phyloP scores from a whole-genome alignment of 2,113 vertebrate species.

The Chionis minor region DNA sequence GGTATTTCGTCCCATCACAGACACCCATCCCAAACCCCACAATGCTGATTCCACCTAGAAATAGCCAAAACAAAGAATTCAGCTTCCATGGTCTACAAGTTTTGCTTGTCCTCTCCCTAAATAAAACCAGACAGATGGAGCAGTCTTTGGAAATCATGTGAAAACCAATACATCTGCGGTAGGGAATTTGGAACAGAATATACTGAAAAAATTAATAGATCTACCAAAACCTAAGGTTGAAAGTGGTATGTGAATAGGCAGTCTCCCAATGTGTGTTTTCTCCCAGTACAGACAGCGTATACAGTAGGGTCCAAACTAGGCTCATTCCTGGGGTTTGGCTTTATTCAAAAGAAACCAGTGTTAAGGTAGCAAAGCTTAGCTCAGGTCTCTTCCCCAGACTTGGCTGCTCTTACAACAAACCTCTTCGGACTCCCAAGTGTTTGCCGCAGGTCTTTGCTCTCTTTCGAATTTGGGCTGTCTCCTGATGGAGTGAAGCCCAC shows the following conservation, averaged over 20 bases:
- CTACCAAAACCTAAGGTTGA: neutral
- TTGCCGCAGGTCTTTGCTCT: neutral
- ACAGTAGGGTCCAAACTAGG: neutral
- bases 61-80: constrained; percentile 50
- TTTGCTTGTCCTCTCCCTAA: constrained; percentile 18
- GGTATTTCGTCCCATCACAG: neutral
- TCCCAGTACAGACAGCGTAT: neutral
- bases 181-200: constrained; percentile 50
- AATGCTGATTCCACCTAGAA: constrained; percentile 16
- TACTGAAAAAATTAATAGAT: neutral
- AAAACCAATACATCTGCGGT: constrained; percentile 30
- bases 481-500: neutral
- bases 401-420: neutral
- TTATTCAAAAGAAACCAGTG: constrained; percentile 17
- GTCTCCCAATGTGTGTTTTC: neutral
- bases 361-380: neutral
- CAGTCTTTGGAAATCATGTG: constrained; percentile 24
- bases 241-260: neutral
- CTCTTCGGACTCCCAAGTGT: neutral
- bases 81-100: neutral
- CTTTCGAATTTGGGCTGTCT: neutral
- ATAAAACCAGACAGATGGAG: constrained; percentile 52
- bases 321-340: constrained; percentile 65
- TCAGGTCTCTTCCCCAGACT: neutral
- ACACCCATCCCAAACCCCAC: neutral